Evolutionary conservation across 2,113 vertebrate species (phyloP), one percentile per base, ranked within the genome.

Genomic region (Charina bottae): DNA sequence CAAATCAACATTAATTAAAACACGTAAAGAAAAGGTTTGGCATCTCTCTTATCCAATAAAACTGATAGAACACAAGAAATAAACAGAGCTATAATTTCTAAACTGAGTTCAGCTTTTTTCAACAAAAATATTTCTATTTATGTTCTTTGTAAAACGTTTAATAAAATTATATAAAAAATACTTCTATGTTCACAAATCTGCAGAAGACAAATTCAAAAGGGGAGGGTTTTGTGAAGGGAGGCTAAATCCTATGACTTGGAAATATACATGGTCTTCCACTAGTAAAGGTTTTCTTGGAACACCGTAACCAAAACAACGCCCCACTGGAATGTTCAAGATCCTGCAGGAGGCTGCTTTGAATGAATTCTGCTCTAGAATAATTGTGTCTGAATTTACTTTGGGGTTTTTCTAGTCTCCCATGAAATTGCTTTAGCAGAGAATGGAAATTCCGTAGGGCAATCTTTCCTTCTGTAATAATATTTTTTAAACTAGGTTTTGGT

Each of bases 1-100:
- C 84, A 58, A 58, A 78, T 87, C 85, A 55, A 68, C 28, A n/a
- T n/a, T n/a, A n/a, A 21, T 42, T 53, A 37, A 95, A 89, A 78
- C 56, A 87, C 58, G 68, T 37, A 90, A 33, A 93, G 64, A 21
- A 55, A 87, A 60, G 56, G 21, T 26, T 72, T 26, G 24, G 17
- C 33, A 87, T 64, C 6, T 37, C 13, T 28, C n/a, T 56, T 28
- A 87, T 87, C 33, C 72, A 78, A 42, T 55, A 53, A 91, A 42
- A 68, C 21, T 87, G 46, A 33, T 19, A 72, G 49, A 68, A 85
- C 21, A 55, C 28, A 17, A 68, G 59, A 91, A 37, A 37, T 33
- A 55, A 54, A 88, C 56, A 15, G 55, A 68, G 53, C 28, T 33
- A 64, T 68, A 68, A 68, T 23, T 91, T 86, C 59, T 86, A 90